Conservation (phyloP, 2,113 vertebrate species). For the Marmota flaviventris region DNA sequence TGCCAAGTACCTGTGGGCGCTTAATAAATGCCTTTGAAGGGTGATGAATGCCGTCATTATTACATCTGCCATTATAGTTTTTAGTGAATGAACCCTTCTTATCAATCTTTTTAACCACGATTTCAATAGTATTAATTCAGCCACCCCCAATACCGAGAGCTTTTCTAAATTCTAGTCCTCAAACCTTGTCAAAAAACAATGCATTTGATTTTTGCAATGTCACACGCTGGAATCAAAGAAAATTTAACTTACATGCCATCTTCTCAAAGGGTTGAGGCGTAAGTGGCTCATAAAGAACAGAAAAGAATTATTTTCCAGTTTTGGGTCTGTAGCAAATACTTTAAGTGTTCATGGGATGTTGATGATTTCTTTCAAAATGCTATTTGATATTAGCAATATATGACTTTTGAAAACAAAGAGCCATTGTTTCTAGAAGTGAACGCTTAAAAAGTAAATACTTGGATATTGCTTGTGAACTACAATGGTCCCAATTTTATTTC, state of each 20-base stretch:
- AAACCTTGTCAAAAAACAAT: conserved; percentile 82
- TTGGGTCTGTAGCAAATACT: background rate
- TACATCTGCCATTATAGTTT: conserved; percentile 74
- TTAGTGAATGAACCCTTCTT: conserved; percentile 80
- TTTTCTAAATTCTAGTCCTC: conserved; percentile 69
- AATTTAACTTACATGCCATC: conserved; percentile 37
- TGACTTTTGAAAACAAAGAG: conserved; percentile 68
- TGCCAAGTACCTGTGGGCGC: conserved; percentile 82
- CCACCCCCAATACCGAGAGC: conserved; percentile 35
- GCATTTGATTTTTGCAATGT: conserved; percentile 65
- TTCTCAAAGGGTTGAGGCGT: background rate
- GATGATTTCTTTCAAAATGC: conserved; percentile 64
- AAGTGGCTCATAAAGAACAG: background rate
- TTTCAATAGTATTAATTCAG: conserved; percentile 74
- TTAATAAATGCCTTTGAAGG: conserved; percentile 69
- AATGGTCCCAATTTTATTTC: background rate
- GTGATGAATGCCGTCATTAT: conserved; percentile 78
- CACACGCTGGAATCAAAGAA: conserved; percentile 63
- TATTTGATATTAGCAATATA: conserved; percentile 59
- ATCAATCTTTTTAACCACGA: conserved; percentile 76
- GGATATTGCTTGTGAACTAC: background rate
- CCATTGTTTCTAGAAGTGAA: conserved; percentile 68
- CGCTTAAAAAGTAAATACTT: conserved; percentile 56
- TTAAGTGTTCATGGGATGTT: background rate
- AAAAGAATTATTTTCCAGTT: conserved; percentile 49